phyloP scores from a whole-genome alignment of 2,797 vertebrate genomes.

The Neosilurus hyrtlii region DNA sequence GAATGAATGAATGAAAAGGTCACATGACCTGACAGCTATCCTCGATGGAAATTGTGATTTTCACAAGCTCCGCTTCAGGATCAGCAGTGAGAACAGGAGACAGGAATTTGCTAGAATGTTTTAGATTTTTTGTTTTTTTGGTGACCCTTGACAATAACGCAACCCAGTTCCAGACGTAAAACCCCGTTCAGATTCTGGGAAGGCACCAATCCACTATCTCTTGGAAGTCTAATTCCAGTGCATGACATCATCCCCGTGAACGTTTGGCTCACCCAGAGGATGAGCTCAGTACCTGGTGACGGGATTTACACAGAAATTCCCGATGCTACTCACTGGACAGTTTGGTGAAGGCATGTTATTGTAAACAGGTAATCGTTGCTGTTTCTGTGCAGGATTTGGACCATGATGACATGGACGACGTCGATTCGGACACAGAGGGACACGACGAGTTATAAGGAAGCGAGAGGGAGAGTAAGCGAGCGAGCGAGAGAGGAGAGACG shows the following conservation, averaged over 20 bases:
- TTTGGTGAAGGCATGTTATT: background rate
- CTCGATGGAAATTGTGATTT: no score
- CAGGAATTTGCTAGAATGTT: background rate
- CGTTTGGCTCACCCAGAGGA: background rate
- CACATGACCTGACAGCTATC: no score
- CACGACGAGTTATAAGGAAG: conserved; percentile 89
- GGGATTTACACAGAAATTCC: background rate
- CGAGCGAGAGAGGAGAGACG: conserved; percentile 57
- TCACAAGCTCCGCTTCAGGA: background rate
- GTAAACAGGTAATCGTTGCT: background rate
- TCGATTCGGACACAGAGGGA: conserved; percentile 81
- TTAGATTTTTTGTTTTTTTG: background rate
- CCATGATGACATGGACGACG: conserved; percentile 77
- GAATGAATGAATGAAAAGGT: no score
- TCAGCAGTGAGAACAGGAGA: background rate
- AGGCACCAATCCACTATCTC: conserved; percentile 31
- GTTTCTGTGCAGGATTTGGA: conserved; percentile 69
- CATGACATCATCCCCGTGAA: background rate
- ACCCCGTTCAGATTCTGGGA: background rate
- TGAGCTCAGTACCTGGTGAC: conserved; percentile 42
- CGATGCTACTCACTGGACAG: background rate
- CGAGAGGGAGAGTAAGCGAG: conserved; percentile 30
- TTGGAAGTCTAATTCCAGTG: conserved; percentile 63
- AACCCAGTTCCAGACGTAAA: background rate
- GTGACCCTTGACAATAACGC: no score